These are phyloP conservation scores for Phalloptychus januarius DNA, from an alignment of 2,797 vertebrate species.

Conservation along the genomic window DNA sequence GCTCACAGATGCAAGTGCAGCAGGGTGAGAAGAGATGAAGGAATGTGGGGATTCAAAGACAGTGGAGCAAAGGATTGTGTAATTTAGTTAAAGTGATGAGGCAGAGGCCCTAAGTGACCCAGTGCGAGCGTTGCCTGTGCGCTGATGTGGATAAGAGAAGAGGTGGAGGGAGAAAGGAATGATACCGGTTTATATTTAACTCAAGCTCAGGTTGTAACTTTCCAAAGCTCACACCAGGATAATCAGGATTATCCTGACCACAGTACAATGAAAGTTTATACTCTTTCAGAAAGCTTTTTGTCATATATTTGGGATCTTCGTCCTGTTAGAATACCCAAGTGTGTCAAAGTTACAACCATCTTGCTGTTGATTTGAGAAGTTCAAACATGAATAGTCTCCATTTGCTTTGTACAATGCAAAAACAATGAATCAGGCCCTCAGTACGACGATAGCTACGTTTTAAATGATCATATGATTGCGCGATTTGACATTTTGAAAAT, in stretches of 20 bases:
- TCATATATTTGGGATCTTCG: background rate
- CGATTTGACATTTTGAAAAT: no score
- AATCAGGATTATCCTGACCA: background rate
- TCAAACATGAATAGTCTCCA: background rate
- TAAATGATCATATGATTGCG: no score
- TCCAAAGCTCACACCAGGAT: slow-evolving; percentile 40
- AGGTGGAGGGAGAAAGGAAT: slow-evolving; percentile 5
- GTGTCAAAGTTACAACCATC: background rate
- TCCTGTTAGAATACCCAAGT: background rate
- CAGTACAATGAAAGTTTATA: slow-evolving; percentile 8
- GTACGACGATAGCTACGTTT: background rate
- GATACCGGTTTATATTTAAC: slow-evolving; percentile 24
- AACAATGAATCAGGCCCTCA: background rate
- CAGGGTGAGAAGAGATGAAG: slow-evolving; percentile 56
- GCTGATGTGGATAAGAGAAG: slow-evolving; percentile 43
- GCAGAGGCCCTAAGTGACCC: slow-evolving; percentile 64
- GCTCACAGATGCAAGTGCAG: slow-evolving; percentile 70
- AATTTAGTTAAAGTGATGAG: slow-evolving; percentile 74
- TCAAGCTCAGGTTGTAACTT: slow-evolving; percentile 7
- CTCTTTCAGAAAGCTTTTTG: background rate
- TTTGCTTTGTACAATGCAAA: background rate
- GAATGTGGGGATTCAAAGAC: slow-evolving; percentile 48
- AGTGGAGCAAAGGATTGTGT: slow-evolving; percentile 64
- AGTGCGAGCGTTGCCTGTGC: slow-evolving; percentile 39
- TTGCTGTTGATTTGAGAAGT: background rate